Evolutionary conservation across 2,113 vertebrate genomes (phyloP).

Genomic region (Rhinolophus ferrumequinum): DNA sequence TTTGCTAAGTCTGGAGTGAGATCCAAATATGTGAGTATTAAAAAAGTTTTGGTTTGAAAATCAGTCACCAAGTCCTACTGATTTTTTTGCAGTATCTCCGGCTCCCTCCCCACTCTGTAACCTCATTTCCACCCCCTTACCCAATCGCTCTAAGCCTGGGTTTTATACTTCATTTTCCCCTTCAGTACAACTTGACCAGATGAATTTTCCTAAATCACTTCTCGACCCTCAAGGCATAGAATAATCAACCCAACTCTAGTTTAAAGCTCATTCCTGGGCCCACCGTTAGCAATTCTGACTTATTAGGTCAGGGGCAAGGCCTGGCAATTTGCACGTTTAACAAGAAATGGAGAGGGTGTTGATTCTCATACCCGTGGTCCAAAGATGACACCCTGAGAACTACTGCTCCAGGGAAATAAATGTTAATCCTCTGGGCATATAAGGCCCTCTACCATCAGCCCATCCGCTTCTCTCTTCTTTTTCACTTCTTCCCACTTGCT

Average conservation of each 20-base stretch:
- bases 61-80: background rate
- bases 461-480: background rate
- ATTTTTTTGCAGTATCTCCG: background rate
- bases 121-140: background rate
- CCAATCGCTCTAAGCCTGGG: background rate
- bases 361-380: background rate
- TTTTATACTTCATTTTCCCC: background rate
- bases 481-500: background rate
- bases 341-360: background rate
- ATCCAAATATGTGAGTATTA: background rate
- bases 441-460: background rate
- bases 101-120: background rate
- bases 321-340: background rate
- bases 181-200: background rate
- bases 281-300: background rate
- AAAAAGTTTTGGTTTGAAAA: background rate
- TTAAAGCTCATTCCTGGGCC: background rate
- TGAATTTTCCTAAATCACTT: background rate
- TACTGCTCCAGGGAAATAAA: background rate
- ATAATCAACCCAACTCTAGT: background rate
- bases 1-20: background rate
- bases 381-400: background rate
- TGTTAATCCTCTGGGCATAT: background rate
- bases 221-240: background rate
- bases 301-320: background rate